Percentiles rank a stretch among this genome's conserved stretches.
These are phyloP conservation scores for Branchinecta lindahli DNA, from an alignment of 1,140 invertebrate genomes.

Conservation along the genomic window DNA sequence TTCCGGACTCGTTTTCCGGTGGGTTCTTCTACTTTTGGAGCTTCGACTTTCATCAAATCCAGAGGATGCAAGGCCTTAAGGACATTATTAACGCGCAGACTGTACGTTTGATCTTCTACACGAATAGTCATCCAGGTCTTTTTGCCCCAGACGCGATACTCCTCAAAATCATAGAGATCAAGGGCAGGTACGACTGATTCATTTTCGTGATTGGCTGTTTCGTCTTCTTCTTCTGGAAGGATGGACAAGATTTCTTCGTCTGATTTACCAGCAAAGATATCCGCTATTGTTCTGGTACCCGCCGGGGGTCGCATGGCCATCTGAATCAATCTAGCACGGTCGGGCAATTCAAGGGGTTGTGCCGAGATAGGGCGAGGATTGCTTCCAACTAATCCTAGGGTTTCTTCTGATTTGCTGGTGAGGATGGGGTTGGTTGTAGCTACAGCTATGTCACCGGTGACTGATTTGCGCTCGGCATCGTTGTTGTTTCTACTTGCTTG, in stretches of 20 bases:
- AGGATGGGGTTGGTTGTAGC: not conserved
- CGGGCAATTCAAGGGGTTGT: not conserved
- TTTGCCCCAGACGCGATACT: not conserved
- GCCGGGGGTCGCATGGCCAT: not conserved
- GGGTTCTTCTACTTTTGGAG: not conserved
- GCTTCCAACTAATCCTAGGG: not conserved
- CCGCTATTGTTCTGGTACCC: not conserved
- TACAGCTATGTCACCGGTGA: not conserved
- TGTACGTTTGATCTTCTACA: not conserved
- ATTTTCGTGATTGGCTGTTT: too few species aligned
- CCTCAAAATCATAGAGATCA: not conserved
- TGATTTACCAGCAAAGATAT: not conserved
- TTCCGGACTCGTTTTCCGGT: not conserved
- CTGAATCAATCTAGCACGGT: not conserved
- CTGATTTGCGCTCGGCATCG: not conserved
- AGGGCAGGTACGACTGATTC: not conserved
- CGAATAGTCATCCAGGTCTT: not conserved
- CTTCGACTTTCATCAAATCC: not conserved
- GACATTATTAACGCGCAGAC: not conserved
- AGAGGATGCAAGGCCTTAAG: not conserved
- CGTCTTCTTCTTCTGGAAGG: not conserved
- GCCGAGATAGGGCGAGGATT: too few species aligned
- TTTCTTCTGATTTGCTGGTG: not conserved
- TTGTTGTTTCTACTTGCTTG: not conserved
- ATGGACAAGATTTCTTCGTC: not conserved